Base-by-base conservation (phyloP, 2,797 vertebrate species). In the Sebastes iracundus region DNA sequence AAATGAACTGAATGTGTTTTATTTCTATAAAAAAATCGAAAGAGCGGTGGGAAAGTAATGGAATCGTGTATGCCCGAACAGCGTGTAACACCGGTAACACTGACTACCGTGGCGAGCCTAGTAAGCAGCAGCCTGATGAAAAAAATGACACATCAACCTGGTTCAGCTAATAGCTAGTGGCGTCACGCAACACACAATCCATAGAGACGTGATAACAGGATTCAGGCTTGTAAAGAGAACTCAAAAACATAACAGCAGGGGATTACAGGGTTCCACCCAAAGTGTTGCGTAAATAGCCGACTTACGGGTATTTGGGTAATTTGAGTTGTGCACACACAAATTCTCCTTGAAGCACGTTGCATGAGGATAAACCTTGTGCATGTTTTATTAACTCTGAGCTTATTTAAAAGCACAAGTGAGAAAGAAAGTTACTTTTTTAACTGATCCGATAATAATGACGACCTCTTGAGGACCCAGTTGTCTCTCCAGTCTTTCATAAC, bases 251-350 rank as follows among this genome's bases (percentile, higher is more conserved):
- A 77, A 75, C 59, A 46, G 12, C 30, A 5, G 16, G 38, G 62
- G 35, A 77, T 77, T 72, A 67, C 58, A 42, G 73, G 38, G 67
- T 75, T 78, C 80, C 30, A 28, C 62, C 2, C 3, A 72, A 67
- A 79, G 74, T 18, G 4, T 33, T 71, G 56, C 33, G 5, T 64
- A 77, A 88, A 84, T 62, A 75, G 66, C 25, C 1, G 33, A 82
- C 13, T 77, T 83, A 5, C 18, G 10, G 65, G 56, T 60, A 56
- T 52, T 52, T 2, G 52, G 25, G 46, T 87, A 74, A 89, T 81
- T 83, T 80, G 38, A 83, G 62, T 38, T 9, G 28, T 14, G 8
- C 28, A 9, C 61, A 70, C 64, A 70, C 20, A 83, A 8, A 65
- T 72, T 58, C 7, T 42, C 42, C 46, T 9, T 75, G 63, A 66